phyloP scores from a whole-genome alignment of 2,888 invertebrate genomes.

The Mellilla xanthometata region DNA sequence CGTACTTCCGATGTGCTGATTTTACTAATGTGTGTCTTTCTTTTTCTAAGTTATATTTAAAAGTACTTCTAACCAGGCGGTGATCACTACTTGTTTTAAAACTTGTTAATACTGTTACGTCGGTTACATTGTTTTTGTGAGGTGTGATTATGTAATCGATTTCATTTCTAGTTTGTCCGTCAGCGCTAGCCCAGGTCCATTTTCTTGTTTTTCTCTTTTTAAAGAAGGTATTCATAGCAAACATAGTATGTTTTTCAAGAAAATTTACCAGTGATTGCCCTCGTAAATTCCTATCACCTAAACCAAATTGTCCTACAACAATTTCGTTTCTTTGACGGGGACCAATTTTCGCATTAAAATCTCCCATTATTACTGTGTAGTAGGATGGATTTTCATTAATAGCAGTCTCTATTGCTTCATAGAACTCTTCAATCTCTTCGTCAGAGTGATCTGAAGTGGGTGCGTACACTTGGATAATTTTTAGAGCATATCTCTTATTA shows the following conservation, averaged over 20 bases:
- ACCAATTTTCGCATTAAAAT: slow-evolving; percentile 2
- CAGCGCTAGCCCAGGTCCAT: neutral
- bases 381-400: too few relatives aligned
- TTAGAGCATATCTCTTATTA: too few relatives aligned
- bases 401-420: too few relatives aligned
- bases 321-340: neutral
- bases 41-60: neutral
- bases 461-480: too few relatives aligned
- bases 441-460: too few relatives aligned
- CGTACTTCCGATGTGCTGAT: neutral
- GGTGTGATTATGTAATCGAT: neutral
- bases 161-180: neutral
- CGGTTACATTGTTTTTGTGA: neutral
- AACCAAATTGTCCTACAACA: neutral
- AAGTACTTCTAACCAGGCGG: neutral
- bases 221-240: slow-evolving; percentile 4
- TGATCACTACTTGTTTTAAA: neutral
- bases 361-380: neutral
- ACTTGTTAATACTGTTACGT: neutral
- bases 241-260: neutral
- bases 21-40: neutral
- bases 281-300: neutral
- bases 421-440: too few relatives aligned
- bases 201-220: neutral
- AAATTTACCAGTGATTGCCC: neutral